Evolutionary conservation across 2,888 invertebrate genomes (phyloP).

Genomic region (Euclidia mi): DNA sequence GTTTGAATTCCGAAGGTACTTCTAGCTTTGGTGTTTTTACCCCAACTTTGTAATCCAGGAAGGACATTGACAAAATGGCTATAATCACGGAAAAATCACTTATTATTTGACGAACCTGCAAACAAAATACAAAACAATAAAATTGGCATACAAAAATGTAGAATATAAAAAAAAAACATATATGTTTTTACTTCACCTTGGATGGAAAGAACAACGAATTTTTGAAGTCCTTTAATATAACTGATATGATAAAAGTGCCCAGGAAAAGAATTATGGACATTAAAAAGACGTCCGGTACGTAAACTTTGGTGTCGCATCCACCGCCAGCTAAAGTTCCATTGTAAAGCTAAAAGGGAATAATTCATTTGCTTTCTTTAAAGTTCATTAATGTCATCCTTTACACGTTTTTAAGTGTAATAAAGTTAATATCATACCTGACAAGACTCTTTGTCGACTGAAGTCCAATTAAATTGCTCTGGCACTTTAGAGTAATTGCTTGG

Average conservation of each 20-base stretch:
- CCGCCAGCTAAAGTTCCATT: constrained; percentile 94
- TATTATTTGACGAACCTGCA: constrained; percentile 95
- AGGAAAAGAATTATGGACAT: constrained; percentile 98
- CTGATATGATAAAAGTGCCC: constrained; percentile 97
- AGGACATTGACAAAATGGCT: constrained; percentile 97
- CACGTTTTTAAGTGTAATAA: constrained; percentile 24
- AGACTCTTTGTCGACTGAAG: constrained; percentile 90
- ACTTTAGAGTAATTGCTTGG: constrained; percentile 89
- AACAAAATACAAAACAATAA: constrained; percentile 28
- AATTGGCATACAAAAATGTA: background rate
- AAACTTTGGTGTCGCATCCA: constrained; percentile 92
- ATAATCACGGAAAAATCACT: constrained; percentile 99
- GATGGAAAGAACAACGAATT: constrained; percentile 98
- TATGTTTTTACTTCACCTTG: constrained; percentile 90
- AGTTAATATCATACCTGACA: constrained; percentile 91
- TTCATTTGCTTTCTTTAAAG: constrained; percentile 1
- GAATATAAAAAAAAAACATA: background rate
- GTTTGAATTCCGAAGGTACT: constrained; percentile 96
- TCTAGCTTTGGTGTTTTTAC: constrained; percentile 98
- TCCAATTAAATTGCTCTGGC: constrained; percentile 91
- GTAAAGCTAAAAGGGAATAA: constrained; percentile 87
- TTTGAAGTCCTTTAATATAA: constrained; percentile 97
- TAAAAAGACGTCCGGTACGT: constrained; percentile 97
- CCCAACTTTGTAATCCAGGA: constrained; percentile 94
- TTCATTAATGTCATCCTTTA: constrained; percentile 20